These are phyloP conservation scores for Pseudeuparius sepicola DNA, from an alignment of 2,888 invertebrate genomes.

Conservation along the genomic window DNA sequence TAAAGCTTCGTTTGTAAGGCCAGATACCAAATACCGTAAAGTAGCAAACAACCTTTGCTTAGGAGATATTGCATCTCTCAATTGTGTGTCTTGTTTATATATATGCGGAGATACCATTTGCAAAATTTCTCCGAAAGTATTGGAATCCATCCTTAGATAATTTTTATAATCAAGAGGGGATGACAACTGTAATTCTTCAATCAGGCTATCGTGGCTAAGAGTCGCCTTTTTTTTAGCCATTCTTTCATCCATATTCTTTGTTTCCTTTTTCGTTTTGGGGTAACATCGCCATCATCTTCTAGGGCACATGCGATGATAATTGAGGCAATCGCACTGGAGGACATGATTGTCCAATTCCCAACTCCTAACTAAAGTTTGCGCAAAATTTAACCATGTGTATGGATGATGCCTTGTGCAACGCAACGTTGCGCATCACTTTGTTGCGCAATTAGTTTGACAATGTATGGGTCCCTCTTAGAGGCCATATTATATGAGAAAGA, in stretches of 20 bases:
- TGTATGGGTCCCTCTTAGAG: slow-evolving; percentile 3
- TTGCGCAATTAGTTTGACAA: slow-evolving; percentile 1
- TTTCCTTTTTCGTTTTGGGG: slow-evolving; percentile 1
- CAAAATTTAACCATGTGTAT: background rate
- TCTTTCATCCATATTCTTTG: slow-evolving; percentile 1
- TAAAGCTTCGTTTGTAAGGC: slow-evolving; percentile 1
- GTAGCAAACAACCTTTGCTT: slow-evolving; percentile 4
- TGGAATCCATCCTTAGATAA: too few species aligned
- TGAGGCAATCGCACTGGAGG: background rate
- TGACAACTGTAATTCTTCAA: slow-evolving; percentile 1
- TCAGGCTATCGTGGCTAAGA: slow-evolving; percentile 3
- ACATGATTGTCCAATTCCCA: too few species aligned
- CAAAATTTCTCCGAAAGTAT: slow-evolving; percentile 7
- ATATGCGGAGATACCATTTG: slow-evolving; percentile 7
- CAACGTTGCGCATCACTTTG: too few species aligned
- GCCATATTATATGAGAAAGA: too few species aligned
- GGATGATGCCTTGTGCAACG: slow-evolving; percentile 2
- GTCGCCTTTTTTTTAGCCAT: slow-evolving; percentile 1
- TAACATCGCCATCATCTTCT: slow-evolving; percentile 2
- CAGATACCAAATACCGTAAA: slow-evolving; percentile 1
- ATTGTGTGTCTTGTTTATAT: slow-evolving; percentile 7
- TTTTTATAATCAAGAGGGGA: slow-evolving; percentile 1
- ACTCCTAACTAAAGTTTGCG: background rate
- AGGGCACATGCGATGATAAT: slow-evolving; percentile 1
- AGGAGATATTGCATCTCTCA: slow-evolving; percentile 8